phyloP scores from a whole-genome alignment of 1,140 invertebrate species.

The Wasmannia auropunctata region DNA sequence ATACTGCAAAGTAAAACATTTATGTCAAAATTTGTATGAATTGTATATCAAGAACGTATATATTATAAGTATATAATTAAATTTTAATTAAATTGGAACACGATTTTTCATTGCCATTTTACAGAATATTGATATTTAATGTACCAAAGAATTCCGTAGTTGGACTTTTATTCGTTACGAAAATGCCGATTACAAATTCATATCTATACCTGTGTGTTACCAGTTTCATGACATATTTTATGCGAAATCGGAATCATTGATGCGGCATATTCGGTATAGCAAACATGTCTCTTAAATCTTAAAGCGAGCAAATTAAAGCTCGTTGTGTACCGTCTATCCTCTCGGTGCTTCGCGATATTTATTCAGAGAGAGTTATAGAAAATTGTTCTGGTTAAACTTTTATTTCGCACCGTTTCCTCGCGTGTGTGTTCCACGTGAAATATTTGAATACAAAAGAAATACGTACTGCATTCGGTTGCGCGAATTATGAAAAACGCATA shows the following conservation, averaged over 20 bases:
- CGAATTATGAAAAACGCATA: constrained; percentile 9
- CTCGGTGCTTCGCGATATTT: not conserved
- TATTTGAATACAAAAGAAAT: not conserved
- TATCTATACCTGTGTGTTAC: not conserved
- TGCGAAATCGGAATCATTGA: constrained; percentile 6
- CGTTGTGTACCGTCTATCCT: not conserved
- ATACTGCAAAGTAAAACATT: not conserved
- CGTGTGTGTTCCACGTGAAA: not conserved
- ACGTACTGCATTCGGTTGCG: not conserved
- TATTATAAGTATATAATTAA: not conserved
- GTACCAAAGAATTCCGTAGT: not conserved
- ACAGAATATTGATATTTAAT: not conserved
- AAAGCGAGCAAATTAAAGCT: not conserved
- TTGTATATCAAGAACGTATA: not conserved
- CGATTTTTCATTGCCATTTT: not conserved
- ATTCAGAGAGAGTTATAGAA: not conserved
- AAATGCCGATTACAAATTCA: not conserved
- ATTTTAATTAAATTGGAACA: not conserved
- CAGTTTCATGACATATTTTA: not conserved
- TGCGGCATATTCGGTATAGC: not conserved
- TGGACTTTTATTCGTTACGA: not conserved
- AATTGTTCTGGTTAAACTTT: constrained; percentile 1
- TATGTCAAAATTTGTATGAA: not conserved
- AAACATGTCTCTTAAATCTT: constrained; percentile 1
- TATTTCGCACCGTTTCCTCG: not conserved